phyloP scores from a whole-genome alignment of 1,140 invertebrate genomes.

The Atopsyche davidsoni region DNA sequence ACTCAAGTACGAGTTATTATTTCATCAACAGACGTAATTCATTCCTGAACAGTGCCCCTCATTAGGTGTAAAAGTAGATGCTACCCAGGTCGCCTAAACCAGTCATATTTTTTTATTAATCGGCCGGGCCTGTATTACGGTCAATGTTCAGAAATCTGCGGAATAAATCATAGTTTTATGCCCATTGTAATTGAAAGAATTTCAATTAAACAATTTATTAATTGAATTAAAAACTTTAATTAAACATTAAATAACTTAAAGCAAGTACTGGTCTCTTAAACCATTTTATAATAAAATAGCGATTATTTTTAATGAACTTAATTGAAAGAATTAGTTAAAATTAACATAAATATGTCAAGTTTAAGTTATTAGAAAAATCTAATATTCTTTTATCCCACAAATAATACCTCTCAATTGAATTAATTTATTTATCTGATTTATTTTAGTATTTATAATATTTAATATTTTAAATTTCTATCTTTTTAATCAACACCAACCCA shows the following conservation, averaged over 20 bases:
- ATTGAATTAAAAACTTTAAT: conserved; percentile 51
- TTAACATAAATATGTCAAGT: conserved; percentile 53
- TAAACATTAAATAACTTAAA: conserved; percentile 60
- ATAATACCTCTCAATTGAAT: conserved; percentile 49
- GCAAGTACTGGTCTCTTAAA: conserved; percentile 53
- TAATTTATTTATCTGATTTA: conserved; percentile 42
- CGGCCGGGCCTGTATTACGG: conserved; percentile 57
- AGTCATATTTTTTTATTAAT: conserved; percentile 49
- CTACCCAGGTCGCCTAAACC: conserved; percentile 60
- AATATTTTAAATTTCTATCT: conserved; percentile 44
- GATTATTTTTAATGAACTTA: too few relatives aligned
- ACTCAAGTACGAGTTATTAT: conserved; percentile 53
- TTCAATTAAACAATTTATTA: conserved; percentile 56
- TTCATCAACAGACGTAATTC: conserved; percentile 59
- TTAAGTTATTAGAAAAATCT: conserved; percentile 48
- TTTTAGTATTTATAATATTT: conserved; percentile 44
- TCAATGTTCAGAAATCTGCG: conserved; percentile 76
- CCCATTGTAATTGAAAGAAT: too few relatives aligned
- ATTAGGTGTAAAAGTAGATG: conserved; percentile 61
- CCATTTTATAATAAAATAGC: conserved; percentile 48
- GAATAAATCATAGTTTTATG: conserved; percentile 70
- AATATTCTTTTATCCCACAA: conserved; percentile 52
- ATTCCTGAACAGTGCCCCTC: conserved; percentile 60
- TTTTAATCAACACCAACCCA: conserved; percentile 29
- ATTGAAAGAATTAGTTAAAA: conserved; percentile 50